Evolutionary conservation across 2,888 invertebrate species (phyloP).

Genomic region (Tetrapedia diversipes): DNA sequence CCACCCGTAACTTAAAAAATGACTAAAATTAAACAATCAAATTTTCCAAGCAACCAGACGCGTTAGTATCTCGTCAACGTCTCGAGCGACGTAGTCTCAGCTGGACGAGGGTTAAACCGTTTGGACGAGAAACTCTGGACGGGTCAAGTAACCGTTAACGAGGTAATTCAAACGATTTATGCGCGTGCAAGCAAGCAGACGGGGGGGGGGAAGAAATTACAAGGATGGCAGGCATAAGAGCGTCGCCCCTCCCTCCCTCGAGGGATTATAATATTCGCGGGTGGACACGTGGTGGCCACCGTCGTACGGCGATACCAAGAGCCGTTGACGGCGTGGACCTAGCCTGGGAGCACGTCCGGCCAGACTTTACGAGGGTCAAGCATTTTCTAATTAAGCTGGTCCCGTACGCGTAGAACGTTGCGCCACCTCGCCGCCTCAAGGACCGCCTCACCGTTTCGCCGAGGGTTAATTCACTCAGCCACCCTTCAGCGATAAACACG

Average conservation of each 20-base stretch:
- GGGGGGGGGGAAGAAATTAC: constrained; percentile 34
- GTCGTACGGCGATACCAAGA: constrained; percentile 34
- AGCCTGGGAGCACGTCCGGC: constrained; percentile 45
- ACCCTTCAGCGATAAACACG: constrained; percentile 60
- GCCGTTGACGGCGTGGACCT: constrained; percentile 38
- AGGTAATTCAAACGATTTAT: constrained; percentile 35
- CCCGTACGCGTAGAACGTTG: constrained; percentile 74
- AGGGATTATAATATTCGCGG: constrained; percentile 54
- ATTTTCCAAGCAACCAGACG: no score
- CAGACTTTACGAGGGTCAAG: constrained; percentile 76
- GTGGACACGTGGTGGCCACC: constrained; percentile 41
- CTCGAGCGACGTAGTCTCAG: no score
- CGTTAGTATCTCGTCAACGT: no score
- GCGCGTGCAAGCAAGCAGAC: neutral
- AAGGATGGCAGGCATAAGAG: constrained; percentile 34
- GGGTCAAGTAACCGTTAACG: constrained; percentile 38
- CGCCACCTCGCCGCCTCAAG: constrained; percentile 62
- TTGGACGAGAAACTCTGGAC: constrained; percentile 16
- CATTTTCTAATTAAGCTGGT: constrained; percentile 79
- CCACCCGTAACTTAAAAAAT: no score
- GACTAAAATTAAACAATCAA: no score
- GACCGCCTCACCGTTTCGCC: constrained; percentile 27
- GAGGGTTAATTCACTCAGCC: constrained; percentile 63
- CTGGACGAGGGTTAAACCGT: neutral
- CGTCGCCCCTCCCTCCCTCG: constrained; percentile 19